phyloP scores from a whole-genome alignment of 2,888 invertebrate genomes.

The Phorcus lineatus region DNA sequence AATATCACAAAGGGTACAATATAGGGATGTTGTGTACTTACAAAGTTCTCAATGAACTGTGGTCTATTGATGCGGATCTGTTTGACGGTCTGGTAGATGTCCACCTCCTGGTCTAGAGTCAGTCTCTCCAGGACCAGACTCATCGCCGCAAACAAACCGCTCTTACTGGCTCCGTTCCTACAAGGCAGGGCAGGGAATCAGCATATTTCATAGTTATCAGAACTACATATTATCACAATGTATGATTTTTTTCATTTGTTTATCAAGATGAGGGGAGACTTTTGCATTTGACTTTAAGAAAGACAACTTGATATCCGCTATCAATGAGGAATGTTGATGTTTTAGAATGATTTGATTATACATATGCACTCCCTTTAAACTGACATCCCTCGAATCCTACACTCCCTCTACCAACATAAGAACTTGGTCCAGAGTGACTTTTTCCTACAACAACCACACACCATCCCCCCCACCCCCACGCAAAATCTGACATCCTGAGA shows the following conservation, averaged over 20 bases:
- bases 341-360: no score
- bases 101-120: conserved; percentile 72
- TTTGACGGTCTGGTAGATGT: conserved; percentile 73
- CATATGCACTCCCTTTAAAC: no score
- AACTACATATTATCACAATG: background rate
- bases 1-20: no score
- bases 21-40: conserved; percentile 36
- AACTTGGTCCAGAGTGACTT: no score
- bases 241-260: background rate
- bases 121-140: conserved; percentile 70
- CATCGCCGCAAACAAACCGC: conserved; percentile 71
- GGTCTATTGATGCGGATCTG: conserved; percentile 72
- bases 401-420: no score
- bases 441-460: no score
- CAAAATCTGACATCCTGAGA: no score
- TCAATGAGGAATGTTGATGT: no score
- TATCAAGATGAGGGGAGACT: background rate
- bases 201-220: background rate
- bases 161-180: conserved; percentile 73
- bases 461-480: no score
- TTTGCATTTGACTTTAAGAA: no score
- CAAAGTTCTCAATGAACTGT: conserved; percentile 71
- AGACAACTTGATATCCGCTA: background rate
- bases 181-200: background rate
- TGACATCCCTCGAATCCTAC: no score